Evolutionary conservation across 2,888 invertebrate species (phyloP).

Genomic region (Allolobophora icterica): DNA sequence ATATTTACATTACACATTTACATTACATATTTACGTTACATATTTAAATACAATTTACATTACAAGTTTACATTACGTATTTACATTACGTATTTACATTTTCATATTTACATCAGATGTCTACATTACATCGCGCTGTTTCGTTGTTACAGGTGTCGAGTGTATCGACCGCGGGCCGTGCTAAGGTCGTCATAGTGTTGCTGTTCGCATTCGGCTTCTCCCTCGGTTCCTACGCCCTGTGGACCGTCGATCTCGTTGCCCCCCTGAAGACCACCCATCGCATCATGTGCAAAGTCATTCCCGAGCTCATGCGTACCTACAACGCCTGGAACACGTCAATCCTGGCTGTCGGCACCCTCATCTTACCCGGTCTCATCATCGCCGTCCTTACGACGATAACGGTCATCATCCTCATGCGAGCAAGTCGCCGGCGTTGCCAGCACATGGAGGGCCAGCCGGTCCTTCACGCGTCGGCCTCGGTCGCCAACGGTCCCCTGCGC

Average conservation of each 20-base stretch:
- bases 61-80: too few species aligned
- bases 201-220: constrained; percentile 49
- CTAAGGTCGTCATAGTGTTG: constrained; percentile 47
- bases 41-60: too few species aligned
- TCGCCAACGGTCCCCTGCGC: not conserved
- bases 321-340: constrained; percentile 34
- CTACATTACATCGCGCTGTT: too few species aligned
- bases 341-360: constrained; percentile 35
- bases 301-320: not conserved
- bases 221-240: constrained; percentile 47
- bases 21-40: too few species aligned
- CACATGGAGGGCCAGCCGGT: constrained; percentile 27
- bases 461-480: not conserved
- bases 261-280: not conserved
- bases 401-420: constrained; percentile 25
- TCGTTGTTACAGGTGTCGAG: constrained; percentile 21
- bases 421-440: not conserved
- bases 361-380: constrained; percentile 39
- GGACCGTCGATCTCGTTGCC: constrained; percentile 33
- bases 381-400: constrained; percentile 36
- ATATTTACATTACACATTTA: too few species aligned
- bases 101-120: too few species aligned
- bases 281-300: not conserved
- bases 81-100: too few species aligned
- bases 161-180: constrained; percentile 49